These are phyloP conservation scores for Cantharis nigra DNA, from an alignment of 2,888 invertebrate genomes.

Conservation along the genomic window DNA sequence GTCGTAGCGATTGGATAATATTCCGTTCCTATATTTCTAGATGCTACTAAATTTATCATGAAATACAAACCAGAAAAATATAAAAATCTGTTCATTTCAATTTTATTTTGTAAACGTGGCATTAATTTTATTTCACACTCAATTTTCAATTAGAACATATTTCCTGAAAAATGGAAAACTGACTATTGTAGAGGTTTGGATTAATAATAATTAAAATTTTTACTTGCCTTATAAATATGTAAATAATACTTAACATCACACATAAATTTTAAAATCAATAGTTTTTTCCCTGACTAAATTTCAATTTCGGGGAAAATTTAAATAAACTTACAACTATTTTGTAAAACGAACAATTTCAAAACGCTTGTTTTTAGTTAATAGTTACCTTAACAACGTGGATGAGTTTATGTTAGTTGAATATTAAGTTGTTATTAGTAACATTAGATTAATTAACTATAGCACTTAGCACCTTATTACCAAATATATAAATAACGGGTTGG, in stretches of 20 bases:
- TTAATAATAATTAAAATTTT: neutral
- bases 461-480: conserved; percentile 45
- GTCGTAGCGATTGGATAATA: conserved; percentile 45
- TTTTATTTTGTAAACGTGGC: neutral
- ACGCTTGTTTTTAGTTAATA: neutral
- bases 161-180: neutral
- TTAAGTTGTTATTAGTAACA: conserved; percentile 10
- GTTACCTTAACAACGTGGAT: neutral
- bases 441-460: conserved; percentile 31
- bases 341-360: conserved; percentile 8
- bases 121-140: neutral
- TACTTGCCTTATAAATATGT: neutral
- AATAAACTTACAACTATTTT: conserved; percentile 13
- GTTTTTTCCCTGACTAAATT: conserved; percentile 37
- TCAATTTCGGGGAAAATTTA: conserved; percentile 37
- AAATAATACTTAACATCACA: neutral
- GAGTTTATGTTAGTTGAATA: conserved; percentile 12
- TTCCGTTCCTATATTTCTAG: conserved; percentile 32
- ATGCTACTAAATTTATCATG: conserved; percentile 17
- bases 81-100: neutral
- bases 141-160: neutral
- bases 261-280: neutral
- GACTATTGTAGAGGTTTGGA: neutral
- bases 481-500: conserved; percentile 48
- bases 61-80: conserved; percentile 11